Percentiles rank a stretch among this genome's conserved stretches.
phyloP scores from a whole-genome alignment of 2,888 invertebrate species.

The Phytoseiulus persimilis region DNA sequence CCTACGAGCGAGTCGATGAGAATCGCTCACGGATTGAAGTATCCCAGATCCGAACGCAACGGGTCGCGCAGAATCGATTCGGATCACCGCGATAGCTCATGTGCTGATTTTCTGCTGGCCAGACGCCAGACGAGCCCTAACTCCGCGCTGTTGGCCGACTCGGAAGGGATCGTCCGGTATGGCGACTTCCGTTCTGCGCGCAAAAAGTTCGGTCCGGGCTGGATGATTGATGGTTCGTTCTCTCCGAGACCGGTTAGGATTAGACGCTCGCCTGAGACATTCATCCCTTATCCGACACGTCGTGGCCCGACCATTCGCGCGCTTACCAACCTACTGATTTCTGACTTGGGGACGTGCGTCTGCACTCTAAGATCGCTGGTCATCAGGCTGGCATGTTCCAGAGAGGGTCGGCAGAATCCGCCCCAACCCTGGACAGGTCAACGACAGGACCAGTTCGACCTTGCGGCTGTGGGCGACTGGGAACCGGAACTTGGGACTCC shows the following conservation, averaged over 20 bases:
- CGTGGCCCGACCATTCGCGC: background rate
- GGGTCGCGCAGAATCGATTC: background rate
- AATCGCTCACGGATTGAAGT: background rate
- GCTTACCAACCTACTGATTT: background rate
- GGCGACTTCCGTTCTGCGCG: background rate
- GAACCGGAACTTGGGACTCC: no score
- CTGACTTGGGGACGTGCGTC: background rate
- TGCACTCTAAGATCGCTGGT: background rate
- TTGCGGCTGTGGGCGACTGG: no score
- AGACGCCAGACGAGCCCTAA: background rate
- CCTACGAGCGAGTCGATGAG: background rate
- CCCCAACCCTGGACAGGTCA: background rate
- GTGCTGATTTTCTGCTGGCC: background rate
- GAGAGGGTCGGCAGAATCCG: background rate
- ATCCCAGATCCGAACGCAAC: background rate
- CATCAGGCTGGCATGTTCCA: background rate
- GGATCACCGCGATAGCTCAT: background rate
- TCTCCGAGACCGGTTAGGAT: background rate
- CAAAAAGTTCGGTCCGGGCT: background rate
- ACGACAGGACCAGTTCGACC: no score
- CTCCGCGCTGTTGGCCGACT: background rate
- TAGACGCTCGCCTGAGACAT: background rate
- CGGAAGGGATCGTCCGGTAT: background rate
- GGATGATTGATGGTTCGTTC: background rate
- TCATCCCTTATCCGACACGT: background rate